A percentile compares a stretch with the other conserved stretches of the same genome.
Conservation (phyloP, 2,797 vertebrate genomes). For the Lacerta agilis region DNA sequence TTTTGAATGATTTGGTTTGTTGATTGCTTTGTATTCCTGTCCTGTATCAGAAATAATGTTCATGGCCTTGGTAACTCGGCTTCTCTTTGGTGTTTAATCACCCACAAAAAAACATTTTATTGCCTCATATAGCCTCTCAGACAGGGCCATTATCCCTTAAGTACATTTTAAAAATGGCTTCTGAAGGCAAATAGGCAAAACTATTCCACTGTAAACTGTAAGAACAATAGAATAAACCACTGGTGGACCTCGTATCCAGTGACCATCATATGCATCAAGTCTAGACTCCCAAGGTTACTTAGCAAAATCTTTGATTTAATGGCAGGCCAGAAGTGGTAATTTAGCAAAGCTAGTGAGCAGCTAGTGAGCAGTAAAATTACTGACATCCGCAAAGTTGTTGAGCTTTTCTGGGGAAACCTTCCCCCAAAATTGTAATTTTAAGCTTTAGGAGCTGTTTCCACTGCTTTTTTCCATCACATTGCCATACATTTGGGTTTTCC, state of each 20-base stretch:
- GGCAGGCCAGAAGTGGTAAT: not conserved
- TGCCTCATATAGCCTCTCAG: conserved; percentile 6
- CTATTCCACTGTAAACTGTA: conserved; percentile 8
- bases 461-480: too few relatives aligned
- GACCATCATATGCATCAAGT: not conserved
- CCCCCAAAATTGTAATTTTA: too few relatives aligned
- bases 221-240: not conserved
- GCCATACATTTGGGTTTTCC: too few relatives aligned
- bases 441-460: too few relatives aligned
- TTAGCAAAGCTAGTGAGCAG: not conserved
- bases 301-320: conserved; percentile 1
- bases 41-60: not conserved
- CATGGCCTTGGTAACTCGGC: not conserved
- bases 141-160: not conserved
- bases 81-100: conserved; percentile 47
- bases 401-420: too few relatives aligned
- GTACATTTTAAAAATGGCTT: not conserved
- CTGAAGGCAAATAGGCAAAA: not conserved
- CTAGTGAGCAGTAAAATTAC: not conserved
- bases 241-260: not conserved
- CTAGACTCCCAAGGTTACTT: not conserved
- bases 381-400: too few relatives aligned
- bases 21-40: conserved; percentile 43
- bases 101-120: conserved; percentile 23
- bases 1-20: conserved; percentile 18